Percentiles rank a stretch among this genome's conserved stretches.
Evolutionary conservation across 53 echinoderm and acorn worm genomes (phyloP).

Genomic region (Zoroaster sp.): DNA sequence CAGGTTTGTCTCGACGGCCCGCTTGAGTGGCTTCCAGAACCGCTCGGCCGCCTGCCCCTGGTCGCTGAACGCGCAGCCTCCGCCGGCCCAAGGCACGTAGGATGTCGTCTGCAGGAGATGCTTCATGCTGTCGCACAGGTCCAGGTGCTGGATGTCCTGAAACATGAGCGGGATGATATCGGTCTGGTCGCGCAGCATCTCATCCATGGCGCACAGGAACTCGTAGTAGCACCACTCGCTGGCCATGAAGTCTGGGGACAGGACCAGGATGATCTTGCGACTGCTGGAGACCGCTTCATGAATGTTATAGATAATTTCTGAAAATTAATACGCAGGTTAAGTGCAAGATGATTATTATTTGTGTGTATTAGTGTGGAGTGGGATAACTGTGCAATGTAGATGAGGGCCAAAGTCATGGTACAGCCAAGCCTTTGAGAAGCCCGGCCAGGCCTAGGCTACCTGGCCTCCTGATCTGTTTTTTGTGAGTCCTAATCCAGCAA

Average conservation of each 20-base stretch:
- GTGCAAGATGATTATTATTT: neutral
- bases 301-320: constrained; percentile 68
- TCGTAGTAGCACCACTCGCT: constrained; percentile 90
- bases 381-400: neutral
- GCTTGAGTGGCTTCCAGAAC: constrained; percentile 32
- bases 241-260: constrained; percentile 82
- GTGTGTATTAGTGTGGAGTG: neutral
- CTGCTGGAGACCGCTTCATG: constrained; percentile 65
- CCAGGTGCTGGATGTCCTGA: neutral
- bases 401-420: no score
- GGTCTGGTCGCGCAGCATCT: constrained; percentile 38
- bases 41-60: neutral
- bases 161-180: constrained; percentile 47
- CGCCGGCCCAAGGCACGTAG: constrained; percentile 26
- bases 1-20: constrained; percentile 25
- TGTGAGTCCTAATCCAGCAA: no score
- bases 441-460: no score
- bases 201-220: constrained; percentile 71
- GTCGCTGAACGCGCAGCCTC: neutral
- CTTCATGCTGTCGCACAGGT: constrained; percentile 30
- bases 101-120: constrained; percentile 12
- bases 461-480: no score
- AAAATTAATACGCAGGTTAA: neutral
- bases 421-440: no score
- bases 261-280: constrained; percentile 77